phyloP scores from a whole-genome alignment of 2,888 invertebrate species.

The Philereme vetulata region DNA sequence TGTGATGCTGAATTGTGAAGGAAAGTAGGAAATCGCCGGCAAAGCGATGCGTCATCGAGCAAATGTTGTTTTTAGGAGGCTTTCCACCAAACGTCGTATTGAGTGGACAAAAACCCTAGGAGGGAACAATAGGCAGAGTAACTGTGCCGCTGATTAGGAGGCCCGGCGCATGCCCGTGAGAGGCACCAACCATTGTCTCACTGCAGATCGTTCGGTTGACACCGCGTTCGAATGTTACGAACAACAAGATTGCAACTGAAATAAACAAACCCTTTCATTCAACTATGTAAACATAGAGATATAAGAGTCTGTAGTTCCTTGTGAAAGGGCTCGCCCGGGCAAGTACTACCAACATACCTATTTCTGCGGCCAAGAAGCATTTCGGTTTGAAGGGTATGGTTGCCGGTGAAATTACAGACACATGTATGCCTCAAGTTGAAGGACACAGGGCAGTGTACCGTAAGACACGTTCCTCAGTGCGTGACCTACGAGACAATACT shows the following conservation, averaged over 20 bases:
- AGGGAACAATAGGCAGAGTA: conserved; percentile 52
- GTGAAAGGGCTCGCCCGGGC: too few relatives aligned
- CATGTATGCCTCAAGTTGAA: too few relatives aligned
- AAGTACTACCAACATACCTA: too few relatives aligned
- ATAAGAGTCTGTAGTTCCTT: too few relatives aligned
- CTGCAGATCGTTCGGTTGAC: conserved; percentile 26
- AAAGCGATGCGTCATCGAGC: conserved; percentile 38
- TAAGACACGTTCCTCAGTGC: too few relatives aligned
- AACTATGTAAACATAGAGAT: neutral
- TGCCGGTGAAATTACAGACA: too few relatives aligned
- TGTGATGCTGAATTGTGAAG: conserved; percentile 28
- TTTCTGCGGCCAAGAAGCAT: too few relatives aligned
- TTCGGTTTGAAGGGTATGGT: too few relatives aligned
- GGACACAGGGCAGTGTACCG: too few relatives aligned
- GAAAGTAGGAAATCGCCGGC: conserved; percentile 37
- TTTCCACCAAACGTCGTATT: conserved; percentile 61
- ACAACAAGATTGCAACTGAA: conserved; percentile 3
- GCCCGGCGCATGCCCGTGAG: conserved; percentile 39
- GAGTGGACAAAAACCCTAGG: conserved; percentile 64
- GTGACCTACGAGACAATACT: too few relatives aligned
- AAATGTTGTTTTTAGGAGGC: conserved; percentile 53
- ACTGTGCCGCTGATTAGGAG: conserved; percentile 49
- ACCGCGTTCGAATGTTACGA: conserved; percentile 22
- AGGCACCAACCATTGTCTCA: conserved; percentile 37
- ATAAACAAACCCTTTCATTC: neutral